Evolutionary conservation across 2,888 invertebrate species (phyloP), one percentile per base, ranked within the genome.

Genomic region (Branchellion lobata): DNA sequence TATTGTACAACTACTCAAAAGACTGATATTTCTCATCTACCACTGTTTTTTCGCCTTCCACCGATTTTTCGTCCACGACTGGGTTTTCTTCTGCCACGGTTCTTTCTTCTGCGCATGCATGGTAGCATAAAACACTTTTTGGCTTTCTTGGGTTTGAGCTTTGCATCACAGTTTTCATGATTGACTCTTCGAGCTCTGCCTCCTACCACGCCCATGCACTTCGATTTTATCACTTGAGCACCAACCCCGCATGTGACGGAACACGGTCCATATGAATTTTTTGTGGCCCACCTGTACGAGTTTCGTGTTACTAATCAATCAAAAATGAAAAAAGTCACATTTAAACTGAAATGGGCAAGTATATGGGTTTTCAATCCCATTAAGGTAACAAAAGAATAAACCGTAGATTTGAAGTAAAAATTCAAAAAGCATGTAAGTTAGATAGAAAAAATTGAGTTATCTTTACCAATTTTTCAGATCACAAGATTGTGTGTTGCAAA

Each of bases 401-500:
- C 40, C 40, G 40, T 40, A 40, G 14, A 8, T 40, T 40, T 40
- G 14, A 14, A 14, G 8, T 5, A 14, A 5, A 8, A 40, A 40
- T 40, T 40, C 14, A 40, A 40, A n/a, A n/a, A n/a, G n/a, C n/a
- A n/a, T n/a, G 40, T 40, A 40, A 40, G 5, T 40, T 40, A 40
- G 5, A 40, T 40, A 5, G 14, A 8, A 8, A 40, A 40, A 40
- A 40, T 40, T 40, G 14, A 40, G 14, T 40, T 8, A 40, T 73
- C 36, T 2, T 29, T 27, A 75, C 75, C 75, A 75, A 29, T 75
- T 51, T 29, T 8, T 53, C 24, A 53, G 29, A 29, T n/a, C 21
- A 36, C 71, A 77, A 18, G 47, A 27, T n/a, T 77, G 77, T 1
- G 34, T 57, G 72, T 75, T 80, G 76, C 80, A 80, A 11, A n/a